Base-by-base conservation (phyloP, 2,113 vertebrate genomes). In the Otocyon megalotis region DNA sequence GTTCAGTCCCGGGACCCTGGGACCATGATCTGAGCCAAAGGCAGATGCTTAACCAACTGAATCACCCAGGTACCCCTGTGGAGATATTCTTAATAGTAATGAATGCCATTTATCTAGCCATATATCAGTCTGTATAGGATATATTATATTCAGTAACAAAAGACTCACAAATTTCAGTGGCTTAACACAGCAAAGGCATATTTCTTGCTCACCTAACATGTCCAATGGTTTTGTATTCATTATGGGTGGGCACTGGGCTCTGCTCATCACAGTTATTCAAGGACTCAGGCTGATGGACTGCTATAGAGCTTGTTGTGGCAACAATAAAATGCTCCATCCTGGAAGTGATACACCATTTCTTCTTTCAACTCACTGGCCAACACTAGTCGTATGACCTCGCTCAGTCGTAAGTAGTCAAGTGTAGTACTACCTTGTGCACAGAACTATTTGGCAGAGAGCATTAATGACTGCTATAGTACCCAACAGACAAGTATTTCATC, bases 311-410 rank as follows among this genome's bases (percentile, higher is more conserved):
- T 71, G 5, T 56, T 50, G 37, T 83, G 60, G 48, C 79, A 43
- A 19, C 22, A 53, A 10, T 88, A 37, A 63, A 86, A 76, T 30
- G 13, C 94, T 84, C 22, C 14, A 2, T 79, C 19, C 72, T 58
- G 20, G n/a, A 81, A 84, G 82, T 81, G 71, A 92, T 26, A 20
- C 3, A 5, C 74, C 79, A 81, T 65, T 83, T 88, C 76, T 84
- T 56, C 71, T 76, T 96, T 89, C 50, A 89, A 4, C 8, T 88
- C 43, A 35, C 72, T 93, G 76, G 37, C 90, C 88, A 81, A 24
- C 69, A 30, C 22, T 63, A 32, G 30, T 63, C 82, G 32, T 28
- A 7, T 92, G 83, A 37, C 32, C 54, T 87, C 28, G 35, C 28
- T 88, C 22, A 63, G 19, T 32, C 72, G 88, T 48, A 53, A 14